phyloP scores from a whole-genome alignment of 2,888 invertebrate genomes.

The Steinernema scapterisci region DNA sequence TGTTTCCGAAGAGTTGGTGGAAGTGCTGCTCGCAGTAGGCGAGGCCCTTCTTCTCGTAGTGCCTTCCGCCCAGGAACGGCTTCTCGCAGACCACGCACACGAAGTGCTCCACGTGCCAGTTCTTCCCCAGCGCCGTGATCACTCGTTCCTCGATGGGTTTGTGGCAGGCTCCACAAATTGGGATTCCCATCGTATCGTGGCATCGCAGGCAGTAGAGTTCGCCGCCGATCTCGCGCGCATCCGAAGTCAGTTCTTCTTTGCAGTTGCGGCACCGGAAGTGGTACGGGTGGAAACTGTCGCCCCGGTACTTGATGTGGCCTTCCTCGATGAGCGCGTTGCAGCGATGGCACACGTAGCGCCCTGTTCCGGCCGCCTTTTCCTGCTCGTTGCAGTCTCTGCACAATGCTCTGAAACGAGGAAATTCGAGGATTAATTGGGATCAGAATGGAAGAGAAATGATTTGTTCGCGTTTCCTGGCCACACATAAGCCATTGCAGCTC shows the following conservation, averaged over 20 bases:
- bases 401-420: constrained; percentile 73
- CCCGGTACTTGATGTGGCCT: constrained; percentile 72
- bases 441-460: too few relatives aligned
- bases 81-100: constrained; percentile 99
- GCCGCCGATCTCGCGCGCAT: constrained; percentile 86
- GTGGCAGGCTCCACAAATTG: constrained; percentile 99
- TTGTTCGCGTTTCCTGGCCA: too few relatives aligned
- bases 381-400: constrained; percentile 96
- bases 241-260: constrained; percentile 82
- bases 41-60: constrained; percentile 96
- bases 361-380: constrained; percentile 90
- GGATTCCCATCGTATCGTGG: constrained; percentile 99
- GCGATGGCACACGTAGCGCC: constrained; percentile 80
- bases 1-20: constrained; percentile 94
- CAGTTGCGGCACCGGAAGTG: constrained; percentile 90
- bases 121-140: constrained; percentile 95
- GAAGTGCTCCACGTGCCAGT: constrained; percentile 99
- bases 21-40: constrained; percentile 99
- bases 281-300: constrained; percentile 98
- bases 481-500: too few relatives aligned
- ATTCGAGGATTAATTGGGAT: neutral
- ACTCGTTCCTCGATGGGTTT: constrained; percentile 98
- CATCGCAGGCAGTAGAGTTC: constrained; percentile 96
- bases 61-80: constrained; percentile 96
- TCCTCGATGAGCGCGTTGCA: constrained; percentile 74